Percentiles rank a stretch among this genome's conserved stretches.
These are phyloP conservation scores for Sebastes itinus DNA, from an alignment of 2,797 vertebrate species.

Conservation along the genomic window DNA sequence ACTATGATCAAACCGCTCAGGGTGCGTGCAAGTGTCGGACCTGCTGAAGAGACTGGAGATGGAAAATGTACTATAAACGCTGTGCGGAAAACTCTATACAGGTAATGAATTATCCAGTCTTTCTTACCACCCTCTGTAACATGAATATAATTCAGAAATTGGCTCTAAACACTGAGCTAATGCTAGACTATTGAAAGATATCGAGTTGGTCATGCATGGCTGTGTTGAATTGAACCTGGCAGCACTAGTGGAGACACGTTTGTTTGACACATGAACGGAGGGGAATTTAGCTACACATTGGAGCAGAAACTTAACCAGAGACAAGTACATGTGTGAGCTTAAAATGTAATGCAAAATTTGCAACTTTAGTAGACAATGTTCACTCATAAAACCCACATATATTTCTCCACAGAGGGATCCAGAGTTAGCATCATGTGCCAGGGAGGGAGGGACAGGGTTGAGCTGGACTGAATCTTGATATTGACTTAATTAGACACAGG, in stretches of 20 bases:
- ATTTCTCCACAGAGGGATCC: not conserved
- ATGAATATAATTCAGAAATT: not conserved
- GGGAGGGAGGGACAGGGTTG: slow-evolving; percentile 7
- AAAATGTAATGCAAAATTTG: not conserved
- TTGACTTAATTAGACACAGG: not conserved
- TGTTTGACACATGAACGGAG: slow-evolving; percentile 62
- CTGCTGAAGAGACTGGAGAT: slow-evolving; percentile 9
- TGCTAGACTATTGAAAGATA: slow-evolving; percentile 32
- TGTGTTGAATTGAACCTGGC: slow-evolving; percentile 55
- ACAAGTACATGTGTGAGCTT: not conserved
- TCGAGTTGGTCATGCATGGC: slow-evolving; percentile 40
- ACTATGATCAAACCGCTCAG: slow-evolving; percentile 62
- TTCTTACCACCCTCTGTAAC: not conserved
- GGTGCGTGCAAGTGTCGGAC: slow-evolving; percentile 23
- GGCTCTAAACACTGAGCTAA: slow-evolving; percentile 14
- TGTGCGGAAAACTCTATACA: slow-evolving; percentile 51
- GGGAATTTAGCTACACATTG: slow-evolving; percentile 2
- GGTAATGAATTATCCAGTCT: slow-evolving; percentile 57
- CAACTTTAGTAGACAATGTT: slow-evolving; percentile 1
- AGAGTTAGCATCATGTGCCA: not conserved
- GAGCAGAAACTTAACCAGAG: not conserved
- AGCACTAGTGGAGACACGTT: slow-evolving; percentile 32
- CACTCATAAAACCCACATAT: not conserved
- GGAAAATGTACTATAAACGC: slow-evolving; percentile 65
- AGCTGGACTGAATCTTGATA: not conserved